These are phyloP conservation scores for Catharus ustulatus DNA, from an alignment of 2,797 vertebrate genomes.

Conservation along the genomic window DNA sequence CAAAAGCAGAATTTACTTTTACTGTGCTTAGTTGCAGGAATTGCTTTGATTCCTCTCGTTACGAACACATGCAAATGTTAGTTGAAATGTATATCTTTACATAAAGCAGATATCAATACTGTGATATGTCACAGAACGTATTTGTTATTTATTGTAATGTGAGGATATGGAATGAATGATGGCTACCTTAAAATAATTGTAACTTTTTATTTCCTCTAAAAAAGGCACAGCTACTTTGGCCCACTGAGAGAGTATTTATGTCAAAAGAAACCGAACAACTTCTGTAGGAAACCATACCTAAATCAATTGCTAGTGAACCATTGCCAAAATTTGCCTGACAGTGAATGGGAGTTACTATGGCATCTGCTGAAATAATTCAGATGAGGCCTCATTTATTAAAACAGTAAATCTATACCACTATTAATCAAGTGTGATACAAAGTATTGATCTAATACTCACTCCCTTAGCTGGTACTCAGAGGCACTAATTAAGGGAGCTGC, in stretches of 20 bases:
- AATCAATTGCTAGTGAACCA: background rate
- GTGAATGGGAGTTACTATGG: background rate
- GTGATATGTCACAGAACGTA: background rate
- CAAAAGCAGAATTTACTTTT: background rate
- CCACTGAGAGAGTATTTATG: background rate
- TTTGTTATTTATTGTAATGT: background rate
- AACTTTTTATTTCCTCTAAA: background rate
- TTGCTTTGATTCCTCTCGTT: background rate
- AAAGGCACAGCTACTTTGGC: background rate
- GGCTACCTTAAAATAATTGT: background rate
- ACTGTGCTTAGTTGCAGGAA: background rate
- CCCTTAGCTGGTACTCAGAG: conserved; percentile 9
- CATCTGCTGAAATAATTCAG: conserved; percentile 19
- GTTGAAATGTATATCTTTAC: background rate
- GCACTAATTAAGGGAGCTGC: conserved; percentile 24
- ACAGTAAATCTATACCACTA: conserved; percentile 25
- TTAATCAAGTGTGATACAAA: conserved; percentile 1
- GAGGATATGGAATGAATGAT: background rate
- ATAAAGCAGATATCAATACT: background rate
- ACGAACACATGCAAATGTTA: background rate
- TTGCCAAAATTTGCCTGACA: background rate
- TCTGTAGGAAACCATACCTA: background rate
- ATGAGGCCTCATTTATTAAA: conserved; percentile 41
- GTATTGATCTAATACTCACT: background rate
- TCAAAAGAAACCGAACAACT: background rate